Percentiles rank a stretch among this genome's conserved stretches.
phyloP scores from a whole-genome alignment of 2,888 invertebrate genomes.

The Aspidiotus rigidus region DNA sequence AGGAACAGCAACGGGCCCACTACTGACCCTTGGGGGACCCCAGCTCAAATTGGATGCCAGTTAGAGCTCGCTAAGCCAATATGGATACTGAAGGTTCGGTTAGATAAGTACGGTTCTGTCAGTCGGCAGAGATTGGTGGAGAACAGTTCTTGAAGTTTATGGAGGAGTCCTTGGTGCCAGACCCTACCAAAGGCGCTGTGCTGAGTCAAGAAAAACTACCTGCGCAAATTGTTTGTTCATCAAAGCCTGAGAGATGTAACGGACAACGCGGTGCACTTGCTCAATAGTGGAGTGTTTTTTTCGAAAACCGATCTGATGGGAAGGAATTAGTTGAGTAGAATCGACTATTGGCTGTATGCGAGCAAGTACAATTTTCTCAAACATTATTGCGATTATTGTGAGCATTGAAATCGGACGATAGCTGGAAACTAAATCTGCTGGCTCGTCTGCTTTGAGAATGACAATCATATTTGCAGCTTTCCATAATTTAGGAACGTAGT shows the following conservation, averaged over 20 bases:
- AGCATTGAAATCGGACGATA: constrained; percentile 37
- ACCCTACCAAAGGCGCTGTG: constrained; percentile 41
- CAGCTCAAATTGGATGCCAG: too few relatives aligned
- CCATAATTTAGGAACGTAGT: background rate
- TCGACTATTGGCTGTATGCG: constrained; percentile 33
- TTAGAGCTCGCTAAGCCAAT: background rate
- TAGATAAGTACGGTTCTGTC: too few relatives aligned
- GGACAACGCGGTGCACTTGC: constrained; percentile 39
- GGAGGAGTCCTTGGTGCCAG: constrained; percentile 40
- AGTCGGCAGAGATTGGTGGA: background rate
- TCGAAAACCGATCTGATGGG: constrained; percentile 40
- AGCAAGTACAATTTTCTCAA: constrained; percentile 37
- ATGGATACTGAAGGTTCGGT: too few relatives aligned
- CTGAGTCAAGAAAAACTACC: constrained; percentile 40
- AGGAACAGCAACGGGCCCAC: background rate
- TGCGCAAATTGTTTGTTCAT: constrained; percentile 38
- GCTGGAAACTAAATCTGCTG: background rate
- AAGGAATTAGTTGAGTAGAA: constrained; percentile 32
- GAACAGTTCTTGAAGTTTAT: constrained; percentile 37
- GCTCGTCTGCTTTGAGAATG: too few relatives aligned
- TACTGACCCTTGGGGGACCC: background rate
- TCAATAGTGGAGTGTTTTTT: constrained; percentile 39
- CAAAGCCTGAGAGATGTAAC: constrained; percentile 38
- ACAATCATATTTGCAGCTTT: too few relatives aligned
- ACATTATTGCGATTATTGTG: constrained; percentile 37